Percentiles rank a stretch among this genome's conserved stretches.
These are phyloP conservation scores for Leucoptera coffeella DNA, from an alignment of 2,888 invertebrate genomes.

Conservation along the genomic window DNA sequence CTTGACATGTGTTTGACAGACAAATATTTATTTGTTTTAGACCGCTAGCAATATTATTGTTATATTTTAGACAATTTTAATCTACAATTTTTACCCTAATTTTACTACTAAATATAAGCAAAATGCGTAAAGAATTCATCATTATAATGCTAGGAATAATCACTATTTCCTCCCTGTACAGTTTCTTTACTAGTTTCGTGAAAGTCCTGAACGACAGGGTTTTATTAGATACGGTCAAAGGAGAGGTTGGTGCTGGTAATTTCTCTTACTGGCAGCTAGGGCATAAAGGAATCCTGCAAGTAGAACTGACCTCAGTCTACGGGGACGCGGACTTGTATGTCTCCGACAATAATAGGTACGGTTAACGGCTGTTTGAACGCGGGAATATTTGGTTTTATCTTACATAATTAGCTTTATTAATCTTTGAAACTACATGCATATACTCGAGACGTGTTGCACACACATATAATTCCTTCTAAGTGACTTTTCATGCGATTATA, in stretches of 20 bases:
- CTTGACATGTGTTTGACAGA: no score
- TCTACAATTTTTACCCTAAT: no score
- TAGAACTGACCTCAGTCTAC: slow-evolving; percentile 25
- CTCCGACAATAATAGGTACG: slow-evolving; percentile 25
- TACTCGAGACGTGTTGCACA: no score
- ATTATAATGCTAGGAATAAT: slow-evolving; percentile 28
- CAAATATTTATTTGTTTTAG: no score
- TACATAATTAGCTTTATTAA: no score
- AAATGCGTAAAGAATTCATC: slow-evolving; percentile 34
- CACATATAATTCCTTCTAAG: background rate
- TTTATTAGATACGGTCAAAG: slow-evolving; percentile 27
- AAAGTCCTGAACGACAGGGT: slow-evolving; percentile 21
- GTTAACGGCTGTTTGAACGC: background rate
- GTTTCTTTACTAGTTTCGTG: slow-evolving; percentile 20
- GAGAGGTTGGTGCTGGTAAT: slow-evolving; percentile 31
- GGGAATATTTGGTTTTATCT: no score
- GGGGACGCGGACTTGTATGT: slow-evolving; percentile 42
- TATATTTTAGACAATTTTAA: no score
- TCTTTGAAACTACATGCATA: no score
- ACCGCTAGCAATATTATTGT: no score
- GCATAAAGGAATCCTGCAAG: slow-evolving; percentile 23
- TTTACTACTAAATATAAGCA: no score
- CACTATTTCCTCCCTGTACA: slow-evolving; percentile 25
- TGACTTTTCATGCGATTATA: background rate
- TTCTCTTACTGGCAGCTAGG: slow-evolving; percentile 42